Percentiles rank a stretch among this genome's conserved stretches.
Conservation (phyloP, 1,140 invertebrate genomes). For the Thalassaphorura encarpata region DNA sequence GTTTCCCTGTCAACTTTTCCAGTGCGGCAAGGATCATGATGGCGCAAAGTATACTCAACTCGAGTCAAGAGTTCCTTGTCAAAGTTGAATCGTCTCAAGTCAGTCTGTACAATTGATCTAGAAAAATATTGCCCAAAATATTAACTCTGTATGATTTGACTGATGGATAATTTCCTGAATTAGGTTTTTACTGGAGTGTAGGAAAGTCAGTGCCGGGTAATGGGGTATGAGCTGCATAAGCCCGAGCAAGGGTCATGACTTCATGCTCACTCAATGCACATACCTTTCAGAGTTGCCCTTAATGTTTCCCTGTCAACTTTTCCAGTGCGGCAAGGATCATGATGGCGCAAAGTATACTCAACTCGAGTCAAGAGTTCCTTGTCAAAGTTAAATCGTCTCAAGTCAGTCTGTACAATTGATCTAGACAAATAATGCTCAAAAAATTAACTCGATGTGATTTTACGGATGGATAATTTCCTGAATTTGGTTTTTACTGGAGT, state of each 20-base stretch:
- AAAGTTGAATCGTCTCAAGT: slow-evolving; percentile 22
- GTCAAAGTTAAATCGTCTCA: slow-evolving; percentile 25
- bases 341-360: slow-evolving; percentile 29
- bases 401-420: slow-evolving; percentile 27
- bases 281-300: slow-evolving; percentile 25
- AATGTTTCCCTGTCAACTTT: slow-evolving; percentile 27
- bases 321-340: slow-evolving; percentile 30
- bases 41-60: slow-evolving; percentile 28
- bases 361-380: slow-evolving; percentile 20
- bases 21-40: slow-evolving; percentile 30
- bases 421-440: slow-evolving; percentile 9
- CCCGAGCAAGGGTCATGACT: slow-evolving; percentile 23
- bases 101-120: slow-evolving; percentile 29
- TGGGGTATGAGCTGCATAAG: slow-evolving; percentile 20
- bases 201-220: slow-evolving; percentile 24
- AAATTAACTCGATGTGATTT: neutral
- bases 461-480: neutral
- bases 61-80: slow-evolving; percentile 23
- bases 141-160: neutral
- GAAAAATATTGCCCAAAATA: neutral
- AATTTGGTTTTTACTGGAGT: slow-evolving; percentile 18
- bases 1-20: slow-evolving; percentile 29
- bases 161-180: neutral
- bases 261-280: slow-evolving; percentile 31
- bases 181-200: slow-evolving; percentile 23